Base-by-base conservation (phyloP, 2,888 invertebrate species). In the Criorhina ranunculi region DNA sequence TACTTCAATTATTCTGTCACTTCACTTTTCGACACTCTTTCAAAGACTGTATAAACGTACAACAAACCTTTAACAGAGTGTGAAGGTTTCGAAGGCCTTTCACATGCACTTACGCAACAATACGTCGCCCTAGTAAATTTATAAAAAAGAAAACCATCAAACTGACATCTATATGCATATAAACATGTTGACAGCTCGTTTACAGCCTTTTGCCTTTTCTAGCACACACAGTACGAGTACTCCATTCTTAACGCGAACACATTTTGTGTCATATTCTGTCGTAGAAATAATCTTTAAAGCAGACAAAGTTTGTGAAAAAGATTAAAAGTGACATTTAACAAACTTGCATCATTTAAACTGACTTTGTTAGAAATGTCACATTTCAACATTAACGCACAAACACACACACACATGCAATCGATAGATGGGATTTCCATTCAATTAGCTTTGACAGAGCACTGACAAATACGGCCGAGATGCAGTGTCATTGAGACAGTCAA, bases 351-450 rank as follows among this genome's bases (percentile, higher is more conserved):
- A 77, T 35, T 75, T 24, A 57, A 55, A 51, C 69, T 80, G 80
- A 76, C 85, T 80, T 66, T 57, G 70, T 75, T 75, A 49, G 75
- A 78, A 79, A 73, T 73, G 75, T 85, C 70, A 80, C 73, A 19
- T 80, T 78, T 72, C 66, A 33, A 64, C 35, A 78, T 64, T 62
- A 64, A 57, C 53, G 42, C 46, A 37, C 57, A 67, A 46, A 31
- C 19, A 15, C 19, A 53, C 53, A 42, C 62, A 37, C 40, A 59
- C 24, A 40, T 12, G 11, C 24, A 31, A 31, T 62, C 67, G 42
- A 73, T 73, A 40, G 69, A 70, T 82, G 46, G 24, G 51, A 75
- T 75, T 69, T 69, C 44, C 44, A 75, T 83, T 75, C 73, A 73
- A 83, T 83, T 73, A 83, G 42, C 40, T 12, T 17, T 17, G 24